A percentile compares a stretch with the other conserved stretches of the same genome.
These are phyloP conservation scores for Aulostomus chinensis DNA, from an alignment of 2,797 vertebrate genomes.

Conservation along the genomic window DNA sequence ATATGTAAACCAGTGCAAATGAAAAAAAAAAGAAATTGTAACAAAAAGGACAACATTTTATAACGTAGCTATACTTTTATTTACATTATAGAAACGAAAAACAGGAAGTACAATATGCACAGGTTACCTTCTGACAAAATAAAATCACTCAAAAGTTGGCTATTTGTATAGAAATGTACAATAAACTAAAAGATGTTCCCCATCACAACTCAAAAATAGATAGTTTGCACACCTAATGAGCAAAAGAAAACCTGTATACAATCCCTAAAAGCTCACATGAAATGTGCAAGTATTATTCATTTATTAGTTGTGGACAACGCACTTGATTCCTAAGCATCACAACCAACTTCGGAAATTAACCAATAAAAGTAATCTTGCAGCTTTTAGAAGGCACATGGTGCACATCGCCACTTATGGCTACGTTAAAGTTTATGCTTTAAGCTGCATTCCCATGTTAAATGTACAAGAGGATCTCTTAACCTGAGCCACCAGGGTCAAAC, in stretches of 20 bases:
- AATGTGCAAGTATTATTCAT: constrained; percentile 76
- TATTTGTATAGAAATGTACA: constrained; percentile 65
- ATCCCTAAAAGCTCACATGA: constrained; percentile 63
- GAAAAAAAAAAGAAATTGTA: neutral
- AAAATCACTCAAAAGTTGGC: constrained; percentile 42
- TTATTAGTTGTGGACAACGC: constrained; percentile 63
- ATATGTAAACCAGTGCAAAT: neutral
- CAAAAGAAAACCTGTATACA: constrained; percentile 66
- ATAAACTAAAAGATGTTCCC: constrained; percentile 46
- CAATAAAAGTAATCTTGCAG: constrained; percentile 46
- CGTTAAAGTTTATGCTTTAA: constrained; percentile 50
- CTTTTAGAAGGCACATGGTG: constrained; percentile 80
- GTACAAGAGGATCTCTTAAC: constrained; percentile 26
- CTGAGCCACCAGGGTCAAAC: constrained; percentile 35
- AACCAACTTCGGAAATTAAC: constrained; percentile 57
- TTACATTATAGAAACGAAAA: constrained; percentile 79
- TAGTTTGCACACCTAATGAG: constrained; percentile 60
- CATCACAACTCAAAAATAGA: constrained; percentile 47
- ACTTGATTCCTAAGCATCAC: constrained; percentile 58
- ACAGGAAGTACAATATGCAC: constrained; percentile 44
- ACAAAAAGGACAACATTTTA: constrained; percentile 28
- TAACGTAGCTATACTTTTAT: constrained; percentile 76
- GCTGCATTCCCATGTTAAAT: constrained; percentile 41
- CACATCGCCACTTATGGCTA: constrained; percentile 65
- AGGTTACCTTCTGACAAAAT: constrained; percentile 45